phyloP scores from a whole-genome alignment of 2,888 invertebrate genomes.

The Trichogramma dendrolimi region DNA sequence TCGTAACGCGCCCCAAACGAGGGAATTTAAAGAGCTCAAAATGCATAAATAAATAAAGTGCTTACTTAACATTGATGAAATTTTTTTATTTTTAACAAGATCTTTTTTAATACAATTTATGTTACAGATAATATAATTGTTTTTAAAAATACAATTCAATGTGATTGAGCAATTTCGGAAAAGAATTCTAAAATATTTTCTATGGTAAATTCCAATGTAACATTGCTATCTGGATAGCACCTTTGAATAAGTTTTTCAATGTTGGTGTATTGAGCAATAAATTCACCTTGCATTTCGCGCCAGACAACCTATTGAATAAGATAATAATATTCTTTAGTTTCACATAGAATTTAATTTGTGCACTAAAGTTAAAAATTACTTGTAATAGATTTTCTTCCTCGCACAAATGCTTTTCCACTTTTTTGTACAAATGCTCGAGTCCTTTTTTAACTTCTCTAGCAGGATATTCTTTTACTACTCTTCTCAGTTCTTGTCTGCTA shows the following conservation, averaged over 20 bases:
- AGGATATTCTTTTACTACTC: conserved; percentile 92
- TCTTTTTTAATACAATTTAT: conserved; percentile 2
- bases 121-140: neutral
- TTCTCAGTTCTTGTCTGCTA: conserved; percentile 92
- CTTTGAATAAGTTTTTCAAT: conserved; percentile 89
- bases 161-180: conserved; percentile 95
- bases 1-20: no score
- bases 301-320: conserved; percentile 76
- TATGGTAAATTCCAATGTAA: conserved; percentile 90
- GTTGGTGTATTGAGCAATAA: conserved; percentile 91
- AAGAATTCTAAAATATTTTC: conserved; percentile 94
- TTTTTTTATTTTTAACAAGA: neutral
- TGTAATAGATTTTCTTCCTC: conserved; percentile 90
- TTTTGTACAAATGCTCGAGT: conserved; percentile 86
- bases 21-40: no score
- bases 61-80: no score
- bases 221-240: conserved; percentile 94
- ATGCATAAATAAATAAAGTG: no score
- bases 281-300: conserved; percentile 99
- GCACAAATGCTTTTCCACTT: conserved; percentile 95
- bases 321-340: conserved; percentile 5
- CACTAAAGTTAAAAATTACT: conserved; percentile 38
- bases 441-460: conserved; percentile 89
- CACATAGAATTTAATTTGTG: conserved; percentile 2
- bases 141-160: conserved; percentile 56